phyloP scores from a whole-genome alignment of 1,140 invertebrate species.

The Drosophila busckii region DNA sequence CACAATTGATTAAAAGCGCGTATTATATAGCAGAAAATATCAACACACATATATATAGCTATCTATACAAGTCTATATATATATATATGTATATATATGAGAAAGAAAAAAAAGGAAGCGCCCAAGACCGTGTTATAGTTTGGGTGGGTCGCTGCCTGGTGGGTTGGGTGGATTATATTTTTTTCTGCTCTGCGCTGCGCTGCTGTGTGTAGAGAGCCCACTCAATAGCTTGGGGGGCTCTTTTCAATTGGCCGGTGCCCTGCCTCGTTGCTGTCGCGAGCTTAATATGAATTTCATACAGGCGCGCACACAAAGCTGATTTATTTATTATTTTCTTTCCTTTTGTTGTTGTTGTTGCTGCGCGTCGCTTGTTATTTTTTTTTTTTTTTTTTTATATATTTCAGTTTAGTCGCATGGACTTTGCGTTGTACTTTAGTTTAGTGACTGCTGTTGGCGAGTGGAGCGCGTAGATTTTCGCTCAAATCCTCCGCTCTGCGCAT shows the following conservation, averaged over 20 bases:
- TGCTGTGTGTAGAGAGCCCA: slow-evolving; percentile 25
- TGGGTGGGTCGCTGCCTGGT: slow-evolving; percentile 27
- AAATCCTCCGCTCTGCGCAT: no score
- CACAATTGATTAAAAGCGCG: no score
- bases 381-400: slow-evolving; percentile 42
- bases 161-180: slow-evolving; percentile 16
- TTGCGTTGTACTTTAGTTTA: slow-evolving; percentile 71
- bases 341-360: slow-evolving; percentile 24
- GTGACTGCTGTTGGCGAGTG: slow-evolving; percentile 65
- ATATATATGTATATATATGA: no score
- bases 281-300: slow-evolving; percentile 73
- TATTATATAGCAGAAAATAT: no score
- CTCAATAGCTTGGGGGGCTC: slow-evolving; percentile 36
- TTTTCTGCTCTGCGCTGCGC: no score
- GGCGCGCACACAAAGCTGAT: slow-evolving; percentile 67
- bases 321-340: slow-evolving; percentile 23
- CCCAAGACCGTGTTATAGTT: no score
- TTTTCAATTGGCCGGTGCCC: slow-evolving; percentile 29
- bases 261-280: slow-evolving; percentile 22
- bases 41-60: no score
- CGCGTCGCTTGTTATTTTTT: slow-evolving; percentile 7
- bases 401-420: slow-evolving; percentile 71
- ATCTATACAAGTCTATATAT: no score
- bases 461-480: slow-evolving; percentile 70
- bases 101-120: no score